These are phyloP conservation scores for Heteromormyrus szaboi DNA, from an alignment of 2,797 vertebrate genomes.

Conservation along the genomic window DNA sequence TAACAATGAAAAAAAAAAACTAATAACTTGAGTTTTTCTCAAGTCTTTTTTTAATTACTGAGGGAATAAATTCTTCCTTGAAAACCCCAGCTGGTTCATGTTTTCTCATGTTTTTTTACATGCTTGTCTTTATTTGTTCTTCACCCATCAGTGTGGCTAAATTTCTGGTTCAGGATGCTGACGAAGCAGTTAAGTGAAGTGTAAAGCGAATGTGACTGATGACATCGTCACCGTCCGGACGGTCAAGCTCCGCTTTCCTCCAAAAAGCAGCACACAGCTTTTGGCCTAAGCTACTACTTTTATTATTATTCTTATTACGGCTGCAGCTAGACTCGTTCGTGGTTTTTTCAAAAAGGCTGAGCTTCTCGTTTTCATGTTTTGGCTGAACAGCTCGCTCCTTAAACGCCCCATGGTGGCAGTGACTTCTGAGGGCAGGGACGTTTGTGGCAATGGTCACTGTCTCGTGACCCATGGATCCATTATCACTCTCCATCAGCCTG, in stretches of 20 bases:
- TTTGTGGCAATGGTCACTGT: not conserved
- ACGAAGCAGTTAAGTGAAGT: not conserved
- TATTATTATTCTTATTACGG: not conserved
- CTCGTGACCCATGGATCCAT: not conserved
- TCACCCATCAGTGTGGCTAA: not conserved
- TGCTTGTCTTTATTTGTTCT: not conserved
- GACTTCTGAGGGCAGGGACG: constrained; percentile 10
- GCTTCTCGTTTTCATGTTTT: not conserved
- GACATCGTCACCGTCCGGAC: not conserved
- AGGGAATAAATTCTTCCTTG: not conserved
- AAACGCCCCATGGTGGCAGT: not conserved
- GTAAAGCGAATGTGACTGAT: constrained; percentile 5
- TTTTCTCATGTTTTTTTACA: not conserved
- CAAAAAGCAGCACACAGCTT: constrained; percentile 12
- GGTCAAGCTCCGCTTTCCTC: not conserved
- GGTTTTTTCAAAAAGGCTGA: not conserved
- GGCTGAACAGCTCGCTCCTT: not conserved
- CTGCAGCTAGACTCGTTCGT: not conserved
- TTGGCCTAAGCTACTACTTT: not conserved
- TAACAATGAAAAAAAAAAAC: not conserved
- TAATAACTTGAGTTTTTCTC: not conserved
- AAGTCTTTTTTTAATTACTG: constrained; percentile 2
- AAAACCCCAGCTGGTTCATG: not conserved
- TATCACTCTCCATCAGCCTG: not conserved
- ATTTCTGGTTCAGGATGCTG: not conserved